Base-by-base conservation (phyloP, 2,888 invertebrate species). In the Myathropa florea region DNA sequence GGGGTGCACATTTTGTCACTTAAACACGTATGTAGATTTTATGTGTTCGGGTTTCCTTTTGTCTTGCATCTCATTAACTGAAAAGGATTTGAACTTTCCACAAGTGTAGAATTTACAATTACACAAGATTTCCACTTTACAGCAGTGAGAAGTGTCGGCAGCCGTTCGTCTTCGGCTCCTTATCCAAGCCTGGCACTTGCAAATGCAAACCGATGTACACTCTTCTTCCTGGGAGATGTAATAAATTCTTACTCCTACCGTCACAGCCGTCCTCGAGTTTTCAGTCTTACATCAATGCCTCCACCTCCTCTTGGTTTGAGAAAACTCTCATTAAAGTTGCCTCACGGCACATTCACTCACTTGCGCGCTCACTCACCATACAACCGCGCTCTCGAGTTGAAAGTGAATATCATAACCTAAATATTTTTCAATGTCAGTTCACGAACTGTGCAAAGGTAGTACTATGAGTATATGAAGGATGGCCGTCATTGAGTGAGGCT, bases 1-100 rank as follows among this genome's bases (percentile, higher is more conserved):
- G 83, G 75, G 83, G 86, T 87, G 83, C 79, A 87, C 63, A 86
- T 79, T 83, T 86, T 79, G 76, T 86, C 88, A 88, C 88, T 88
- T 88, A 82, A 88, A 85, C 88, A 88, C 88, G 88, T 88, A 86
- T 82, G 88, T 73, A 79, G 79, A 86, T 86, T 86, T 88, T 79
- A 86, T 78, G 79, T 75, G 65, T 71, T 86, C 55, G 36, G 75
- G 75, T 71, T 86, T 86, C 60, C 78, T 76, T 86, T 86, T 86
- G 86, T 86, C 83, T 79, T 86, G 83, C 86, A 83, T 86, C 83
- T 86, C 86, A 86, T 86, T 86, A 86, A 83, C 75, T 86, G 75
- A 86, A 78, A 83, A 86, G 83, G 75, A 86, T 86, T 86, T 86
- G 78, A 83, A 86, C 79, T 83, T 78, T 82, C 70, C 78, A 75